phyloP scores from a whole-genome alignment of 2,113 vertebrate species.

The Oreocharis arfaki region DNA sequence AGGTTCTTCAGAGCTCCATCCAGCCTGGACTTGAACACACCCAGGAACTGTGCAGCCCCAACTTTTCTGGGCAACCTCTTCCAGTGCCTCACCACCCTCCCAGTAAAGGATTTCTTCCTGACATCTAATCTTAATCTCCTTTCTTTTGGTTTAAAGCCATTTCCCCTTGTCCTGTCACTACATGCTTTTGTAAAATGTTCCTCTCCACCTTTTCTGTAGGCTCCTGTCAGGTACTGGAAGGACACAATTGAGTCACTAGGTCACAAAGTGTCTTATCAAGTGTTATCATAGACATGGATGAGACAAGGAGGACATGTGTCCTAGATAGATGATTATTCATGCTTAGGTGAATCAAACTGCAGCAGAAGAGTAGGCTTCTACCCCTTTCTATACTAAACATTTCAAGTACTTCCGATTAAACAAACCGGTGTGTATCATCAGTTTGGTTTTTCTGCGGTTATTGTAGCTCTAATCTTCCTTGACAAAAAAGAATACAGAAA shows the following conservation, averaged over 20 bases:
- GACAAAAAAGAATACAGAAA: not conserved
- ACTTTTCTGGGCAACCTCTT: not conserved
- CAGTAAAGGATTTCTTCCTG: not conserved
- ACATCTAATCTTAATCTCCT: not conserved
- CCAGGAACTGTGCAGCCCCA: not conserved
- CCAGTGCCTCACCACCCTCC: not conserved
- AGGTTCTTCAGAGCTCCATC: not conserved
- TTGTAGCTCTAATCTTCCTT: not conserved
- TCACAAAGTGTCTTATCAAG: not conserved
- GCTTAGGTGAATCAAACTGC: not conserved
- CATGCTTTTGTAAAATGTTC: not conserved
- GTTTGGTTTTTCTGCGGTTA: not conserved
- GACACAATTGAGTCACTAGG: accelerated
- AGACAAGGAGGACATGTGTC: not conserved
- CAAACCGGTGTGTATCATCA: not conserved
- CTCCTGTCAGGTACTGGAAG: not conserved
- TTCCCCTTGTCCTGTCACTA: not conserved
- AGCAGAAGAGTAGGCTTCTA: not conserved
- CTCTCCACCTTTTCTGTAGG: not conserved
- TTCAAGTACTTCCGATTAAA: slow-evolving; percentile 11
- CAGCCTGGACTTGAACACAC: not conserved
- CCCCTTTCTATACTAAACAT: not conserved
- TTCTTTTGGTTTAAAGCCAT: not conserved
- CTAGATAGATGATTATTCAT: not conserved
- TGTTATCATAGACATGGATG: not conserved